These are phyloP conservation scores for Geotrypetes seraphini DNA, from an alignment of 2,797 vertebrate genomes.

Conservation along the genomic window DNA sequence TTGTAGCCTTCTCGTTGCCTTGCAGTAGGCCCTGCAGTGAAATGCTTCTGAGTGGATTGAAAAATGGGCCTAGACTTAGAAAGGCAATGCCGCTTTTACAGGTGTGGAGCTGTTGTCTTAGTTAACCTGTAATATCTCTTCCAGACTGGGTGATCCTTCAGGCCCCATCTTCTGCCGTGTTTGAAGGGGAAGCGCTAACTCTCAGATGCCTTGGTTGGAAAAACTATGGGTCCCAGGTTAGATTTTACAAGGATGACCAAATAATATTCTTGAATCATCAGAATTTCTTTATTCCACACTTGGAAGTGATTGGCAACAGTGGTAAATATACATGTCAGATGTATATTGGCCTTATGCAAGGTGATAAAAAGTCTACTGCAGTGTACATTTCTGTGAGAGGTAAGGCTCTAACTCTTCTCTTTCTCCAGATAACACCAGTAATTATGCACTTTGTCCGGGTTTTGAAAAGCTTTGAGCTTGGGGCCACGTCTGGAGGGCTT, in stretches of 20 bases:
- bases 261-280: conserved; percentile 10
- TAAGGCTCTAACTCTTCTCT: no score
- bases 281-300: conserved; percentile 21
- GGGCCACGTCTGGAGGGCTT: no score
- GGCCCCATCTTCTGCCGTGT: conserved; percentile 19
- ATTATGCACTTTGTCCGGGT: no score
- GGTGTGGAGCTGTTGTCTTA: not conserved
- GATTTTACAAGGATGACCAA: conserved; percentile 19
- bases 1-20: no score
- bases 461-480: no score
- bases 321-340: conserved; percentile 27
- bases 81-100: not conserved
- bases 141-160: conserved; percentile 38
- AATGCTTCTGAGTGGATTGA: no score
- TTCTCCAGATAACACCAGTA: no score
- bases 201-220: conserved; percentile 32
- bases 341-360: conserved; percentile 9
- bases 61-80: no score
- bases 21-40: no score
- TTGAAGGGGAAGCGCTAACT: conserved; percentile 28
- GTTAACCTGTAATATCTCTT: not conserved
- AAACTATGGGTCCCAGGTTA: conserved; percentile 11
- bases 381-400: conserved; percentile 32
- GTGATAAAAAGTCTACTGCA: conserved; percentile 14
- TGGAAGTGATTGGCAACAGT: conserved; percentile 18